phyloP scores from a whole-genome alignment of 2,797 vertebrate species.

The Luscinia luscinia region DNA sequence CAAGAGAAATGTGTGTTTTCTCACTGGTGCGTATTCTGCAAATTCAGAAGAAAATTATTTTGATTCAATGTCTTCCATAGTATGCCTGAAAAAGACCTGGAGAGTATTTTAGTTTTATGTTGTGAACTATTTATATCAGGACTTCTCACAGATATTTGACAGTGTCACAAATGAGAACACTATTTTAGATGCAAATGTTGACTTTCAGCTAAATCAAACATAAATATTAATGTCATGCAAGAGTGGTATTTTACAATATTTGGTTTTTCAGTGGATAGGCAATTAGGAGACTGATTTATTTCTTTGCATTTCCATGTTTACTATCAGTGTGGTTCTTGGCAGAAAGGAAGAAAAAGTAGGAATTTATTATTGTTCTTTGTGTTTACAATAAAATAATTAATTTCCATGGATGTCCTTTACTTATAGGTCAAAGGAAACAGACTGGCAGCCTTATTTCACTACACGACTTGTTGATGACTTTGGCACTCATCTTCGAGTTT shows the following conservation, averaged over 20 bases:
- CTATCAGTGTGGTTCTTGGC: not conserved
- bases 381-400: not conserved
- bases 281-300: not conserved
- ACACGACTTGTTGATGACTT: slow-evolving; percentile 98
- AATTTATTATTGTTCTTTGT: not conserved
- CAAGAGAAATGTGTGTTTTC: not conserved
- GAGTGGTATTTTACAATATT: not conserved
- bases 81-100: not conserved
- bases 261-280: not conserved
- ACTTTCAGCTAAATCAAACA: not conserved
- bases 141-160: not conserved
- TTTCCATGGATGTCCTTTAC: not conserved
- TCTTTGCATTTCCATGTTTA: not conserved
- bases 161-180: not conserved
- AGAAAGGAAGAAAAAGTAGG: not conserved
- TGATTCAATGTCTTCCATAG: not conserved
- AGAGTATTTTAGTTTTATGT: not conserved
- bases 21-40: not conserved
- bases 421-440: slow-evolving; percentile 93
- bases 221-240: not conserved
- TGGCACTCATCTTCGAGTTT: slow-evolving; percentile 96
- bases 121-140: not conserved
- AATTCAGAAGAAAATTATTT: not conserved
- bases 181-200: not conserved
- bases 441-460: slow-evolving; percentile 99